Evolutionary conservation across 2,888 invertebrate species (phyloP), one percentile per base, ranked within the genome.

Genomic region (Cryptophagus acutangulus): DNA sequence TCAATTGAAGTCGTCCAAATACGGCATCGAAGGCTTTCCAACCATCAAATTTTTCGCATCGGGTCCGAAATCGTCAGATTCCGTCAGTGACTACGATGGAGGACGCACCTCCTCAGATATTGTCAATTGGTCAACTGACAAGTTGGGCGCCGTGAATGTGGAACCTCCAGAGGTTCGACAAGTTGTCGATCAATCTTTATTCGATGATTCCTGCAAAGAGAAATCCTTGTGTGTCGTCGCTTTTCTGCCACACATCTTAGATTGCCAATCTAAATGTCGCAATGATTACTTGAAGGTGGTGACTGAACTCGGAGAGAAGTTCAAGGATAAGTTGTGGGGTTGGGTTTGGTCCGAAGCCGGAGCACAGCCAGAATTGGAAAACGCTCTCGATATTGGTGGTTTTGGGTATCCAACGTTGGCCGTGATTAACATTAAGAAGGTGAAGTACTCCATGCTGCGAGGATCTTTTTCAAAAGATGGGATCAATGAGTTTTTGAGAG

Each of bases 341-440:
- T 97, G 96, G 95, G 74, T 90, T 8, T 99, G 99, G 99, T 71
- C 89, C 1, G 96, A 97, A 67, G 96, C 92, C 28, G 88, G 84
- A 6, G 77, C 85, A 1, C 96, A 99, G 67, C 66, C 75, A 0
- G 78, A 82, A 0, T 66, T 99, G 12, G 99, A 99, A 67, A 82
- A 83, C 47, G 81, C 91, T 0, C 69, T 99, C 20, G 97, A 93
- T 63, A 86, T 99, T 51, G 99, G 99, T 47, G 99, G 82, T 3
- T 99, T 99, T 70, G 99, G 99, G 6, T 99, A 99, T 70, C 99
- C 99, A 1, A 96, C 97, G 1, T 85, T 99, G 85, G 95, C 94
- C 3, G 94, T 93, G 12, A 84, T 97, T 41, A 99, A 95, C 71
- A 80, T 86, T 9, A 90, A 95, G 70, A 99, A 99, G 72, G 87